Evolutionary conservation across 35 echinoderm and acorn worm genomes (phyloP).

Genomic region (Lytechinus variegatus): DNA sequence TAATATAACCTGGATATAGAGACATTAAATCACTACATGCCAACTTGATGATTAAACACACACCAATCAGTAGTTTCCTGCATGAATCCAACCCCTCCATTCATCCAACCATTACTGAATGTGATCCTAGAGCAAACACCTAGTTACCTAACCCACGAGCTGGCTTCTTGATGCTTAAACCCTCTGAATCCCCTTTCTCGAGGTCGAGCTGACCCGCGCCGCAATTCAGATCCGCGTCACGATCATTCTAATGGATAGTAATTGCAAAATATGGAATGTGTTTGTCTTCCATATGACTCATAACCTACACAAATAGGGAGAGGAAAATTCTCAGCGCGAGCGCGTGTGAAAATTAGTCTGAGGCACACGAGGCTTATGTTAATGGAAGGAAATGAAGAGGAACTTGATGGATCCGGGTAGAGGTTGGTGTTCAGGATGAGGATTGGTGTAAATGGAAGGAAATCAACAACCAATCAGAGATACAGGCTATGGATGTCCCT

Average conservation of each 20-base stretch:
- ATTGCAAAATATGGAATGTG: constrained; percentile 49
- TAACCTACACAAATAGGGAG: constrained; percentile 30
- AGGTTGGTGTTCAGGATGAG: background rate
- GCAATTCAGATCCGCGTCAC: constrained; percentile 33
- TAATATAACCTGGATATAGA: background rate
- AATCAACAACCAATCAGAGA: background rate
- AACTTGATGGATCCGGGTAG: background rate
- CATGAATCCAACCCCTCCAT: background rate
- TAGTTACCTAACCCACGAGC: background rate
- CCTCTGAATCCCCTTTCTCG: background rate
- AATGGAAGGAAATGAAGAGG: background rate
- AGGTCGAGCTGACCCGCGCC: constrained; percentile 4
- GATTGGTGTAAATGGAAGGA: background rate
- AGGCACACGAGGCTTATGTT: background rate
- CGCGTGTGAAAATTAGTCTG: constrained; percentile 1
- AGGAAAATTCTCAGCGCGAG: background rate
- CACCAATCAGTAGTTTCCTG: background rate
- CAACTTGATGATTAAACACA: background rate
- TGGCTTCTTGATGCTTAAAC: constrained; percentile 10
- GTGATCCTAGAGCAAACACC: background rate
- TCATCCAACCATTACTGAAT: background rate
- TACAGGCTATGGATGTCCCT: background rate
- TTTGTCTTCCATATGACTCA: constrained; percentile 40
- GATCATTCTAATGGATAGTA: constrained; percentile 40
- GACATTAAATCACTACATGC: background rate